These are phyloP conservation scores for Tetropium fuscum DNA, from an alignment of 2,888 invertebrate genomes.

Conservation along the genomic window DNA sequence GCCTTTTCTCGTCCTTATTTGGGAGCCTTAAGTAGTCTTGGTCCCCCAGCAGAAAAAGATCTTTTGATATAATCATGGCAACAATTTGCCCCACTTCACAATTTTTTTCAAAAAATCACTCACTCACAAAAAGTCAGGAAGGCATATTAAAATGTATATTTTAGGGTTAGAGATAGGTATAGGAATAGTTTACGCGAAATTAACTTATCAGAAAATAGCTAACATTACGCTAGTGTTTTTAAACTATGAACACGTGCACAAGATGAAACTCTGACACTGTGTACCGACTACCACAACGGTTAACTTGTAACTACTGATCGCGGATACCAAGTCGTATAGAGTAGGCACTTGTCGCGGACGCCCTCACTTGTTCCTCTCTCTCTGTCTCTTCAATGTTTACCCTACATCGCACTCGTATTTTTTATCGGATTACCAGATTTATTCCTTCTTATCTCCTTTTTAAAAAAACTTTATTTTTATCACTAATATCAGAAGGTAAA, in stretches of 20 bases:
- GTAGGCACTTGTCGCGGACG: constrained; percentile 50
- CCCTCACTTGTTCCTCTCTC: constrained; percentile 48
- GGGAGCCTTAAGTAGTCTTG: constrained; percentile 78
- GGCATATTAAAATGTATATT: constrained; percentile 30
- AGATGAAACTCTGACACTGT: constrained; percentile 20
- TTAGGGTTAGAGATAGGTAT: neutral
- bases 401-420: constrained; percentile 15
- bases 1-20: constrained; percentile 73
- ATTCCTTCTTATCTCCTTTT: too few relatives aligned
- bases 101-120: constrained; percentile 26
- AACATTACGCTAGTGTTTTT: constrained; percentile 22
- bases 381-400: constrained; percentile 19
- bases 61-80: constrained; percentile 83
- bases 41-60: constrained; percentile 82
- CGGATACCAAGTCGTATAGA: constrained; percentile 24
- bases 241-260: constrained; percentile 24
- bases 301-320: constrained; percentile 27
- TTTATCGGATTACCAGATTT: constrained; percentile 10
- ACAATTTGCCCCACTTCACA: constrained; percentile 38
- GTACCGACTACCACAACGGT: constrained; percentile 21
- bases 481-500: too few relatives aligned
- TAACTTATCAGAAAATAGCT: constrained; percentile 12
- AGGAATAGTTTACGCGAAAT: neutral
- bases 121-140: constrained; percentile 33
- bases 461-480: too few relatives aligned